Evolutionary conservation across 2,888 invertebrate species (phyloP).

Genomic region (Tridacna crocea): DNA sequence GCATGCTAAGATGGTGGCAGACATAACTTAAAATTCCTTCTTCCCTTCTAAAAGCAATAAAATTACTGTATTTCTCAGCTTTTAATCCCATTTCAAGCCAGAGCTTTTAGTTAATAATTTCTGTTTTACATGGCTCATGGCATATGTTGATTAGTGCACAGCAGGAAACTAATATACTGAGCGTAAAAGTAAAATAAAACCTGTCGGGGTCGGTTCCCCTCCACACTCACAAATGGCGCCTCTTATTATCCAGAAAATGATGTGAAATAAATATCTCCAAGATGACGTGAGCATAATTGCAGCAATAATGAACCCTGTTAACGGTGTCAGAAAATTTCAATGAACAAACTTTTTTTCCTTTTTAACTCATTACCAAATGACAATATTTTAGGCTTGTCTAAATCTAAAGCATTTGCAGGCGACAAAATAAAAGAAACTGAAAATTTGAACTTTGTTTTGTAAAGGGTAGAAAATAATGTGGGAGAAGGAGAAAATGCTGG

Average conservation of each 20-base stretch:
- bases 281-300: conserved; percentile 39
- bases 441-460: neutral
- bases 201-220: conserved; percentile 48
- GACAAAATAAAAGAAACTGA: neutral
- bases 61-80: conserved; percentile 23
- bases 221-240: conserved; percentile 51
- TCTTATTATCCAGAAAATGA: conserved; percentile 41
- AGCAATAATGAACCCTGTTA: conserved; percentile 17
- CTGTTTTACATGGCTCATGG: conserved; percentile 39
- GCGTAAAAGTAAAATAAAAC: conserved; percentile 62
- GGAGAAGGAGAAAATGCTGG: too few relatives aligned
- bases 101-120: conserved; percentile 28
- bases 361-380: too few relatives aligned
- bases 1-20: conserved; percentile 8
- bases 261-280: conserved; percentile 37
- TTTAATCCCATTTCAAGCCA: conserved; percentile 16
- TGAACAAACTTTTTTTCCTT: conserved; percentile 4
- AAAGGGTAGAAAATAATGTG: too few relatives aligned
- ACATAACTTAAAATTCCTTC: conserved; percentile 24
- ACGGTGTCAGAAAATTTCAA: conserved; percentile 19
- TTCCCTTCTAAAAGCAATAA: conserved; percentile 22
- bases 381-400: too few relatives aligned
- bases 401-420: too few relatives aligned
- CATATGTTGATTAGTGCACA: conserved; percentile 56
- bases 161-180: conserved; percentile 49